Base-by-base conservation (phyloP, 92 coral and sea anemone genomes). In the Epizoanthus stellaris region DNA sequence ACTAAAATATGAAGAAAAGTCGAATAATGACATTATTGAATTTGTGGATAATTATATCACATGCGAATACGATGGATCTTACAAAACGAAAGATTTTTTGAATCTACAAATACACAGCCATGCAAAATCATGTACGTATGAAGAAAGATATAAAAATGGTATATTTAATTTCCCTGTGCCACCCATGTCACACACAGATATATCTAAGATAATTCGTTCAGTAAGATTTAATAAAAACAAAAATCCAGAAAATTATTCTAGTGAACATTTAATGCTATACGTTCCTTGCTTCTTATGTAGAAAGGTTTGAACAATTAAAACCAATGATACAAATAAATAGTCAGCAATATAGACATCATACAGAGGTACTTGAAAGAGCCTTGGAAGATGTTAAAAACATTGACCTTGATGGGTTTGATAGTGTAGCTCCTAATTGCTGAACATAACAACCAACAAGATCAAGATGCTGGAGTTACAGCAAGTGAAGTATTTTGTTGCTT, bases 31-130 rank as follows among this genome's bases (percentile, higher is more conserved):
- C 36, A 30, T 30, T 30, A 23, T 23, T 23, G 36, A 30, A 30
- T 30, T 30, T 30, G 36, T 30, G 36, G 36, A 30, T 30, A 30
- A 30, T 1, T 30, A 2, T 30, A 30, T 30, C 36, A 30, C 36
- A 30, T 30, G 36, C 36, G 36, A 30, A 30, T 30, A 30, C 1
- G 36, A 30, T 30, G 25, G 25, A 30, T 1, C 4, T 76, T 83
- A 76, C 6, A 71, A 82, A 43, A 60, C 77, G 61, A 49, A 72
- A 57, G 91, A 89, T 19, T 85, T 89, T 17, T 82, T 92, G 9
- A 91, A 88, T 76, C 58, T 86, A 65, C 93, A 87, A 87, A 60
- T 75, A 65, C 93, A 91, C 15, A 87, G 89, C 59, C 93, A 91
- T 79, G 86, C 91, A 14, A 89, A 92, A 66, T 86, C 95, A 72